Evolutionary conservation across 2,888 invertebrate genomes (phyloP), one percentile per base, ranked within the genome.

Genomic region (Sussaba pulchella): DNA sequence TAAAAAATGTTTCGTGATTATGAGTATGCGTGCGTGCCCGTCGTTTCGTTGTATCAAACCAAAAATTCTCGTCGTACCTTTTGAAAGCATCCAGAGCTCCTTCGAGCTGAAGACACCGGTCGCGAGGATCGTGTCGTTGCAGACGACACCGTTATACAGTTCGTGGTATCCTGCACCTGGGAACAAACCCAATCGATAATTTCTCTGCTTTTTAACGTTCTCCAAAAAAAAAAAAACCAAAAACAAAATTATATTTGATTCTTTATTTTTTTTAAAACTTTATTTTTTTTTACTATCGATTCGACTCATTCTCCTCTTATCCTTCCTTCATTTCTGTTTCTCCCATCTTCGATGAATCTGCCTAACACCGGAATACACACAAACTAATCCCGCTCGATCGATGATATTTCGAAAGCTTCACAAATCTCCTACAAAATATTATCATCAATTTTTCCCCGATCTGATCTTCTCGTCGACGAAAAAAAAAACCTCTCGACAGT

Each of bases 21-120:
- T 39, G 36, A 26, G 24, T 69, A 54, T 54, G 69, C 69, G 69
- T 69, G 54, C 57, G 69, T 54, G 54, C 69, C 54, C 24, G 26
- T 45, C 14, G n/a, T 36, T 14, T 70, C 12, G 69, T 19, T 70
- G 54, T 70, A 57, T 54, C 57, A 41, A 70, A 70, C 2, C 6
- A 41, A 57, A n/a, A 70, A 54, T 81, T 85, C 84, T 83, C 88
- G 89, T 88, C 91, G 91, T 95, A 98, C 98, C 96, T 97, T 98
- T 98, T 91, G 99, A 99, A 93, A 99, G 96, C 94, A 98, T 97
- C 97, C 99, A 98, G 93, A 99, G 96, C 95, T 99, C 99, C 95
- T 98, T 98, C 92, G 99, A 99, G 91, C 99, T 98, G 96, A 99
- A 99, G 93, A 99, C 99, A 93, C 99, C 99, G 91, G 99, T 99